phyloP scores from a whole-genome alignment of 2,888 invertebrate species.

The Acrobasis repandana region DNA sequence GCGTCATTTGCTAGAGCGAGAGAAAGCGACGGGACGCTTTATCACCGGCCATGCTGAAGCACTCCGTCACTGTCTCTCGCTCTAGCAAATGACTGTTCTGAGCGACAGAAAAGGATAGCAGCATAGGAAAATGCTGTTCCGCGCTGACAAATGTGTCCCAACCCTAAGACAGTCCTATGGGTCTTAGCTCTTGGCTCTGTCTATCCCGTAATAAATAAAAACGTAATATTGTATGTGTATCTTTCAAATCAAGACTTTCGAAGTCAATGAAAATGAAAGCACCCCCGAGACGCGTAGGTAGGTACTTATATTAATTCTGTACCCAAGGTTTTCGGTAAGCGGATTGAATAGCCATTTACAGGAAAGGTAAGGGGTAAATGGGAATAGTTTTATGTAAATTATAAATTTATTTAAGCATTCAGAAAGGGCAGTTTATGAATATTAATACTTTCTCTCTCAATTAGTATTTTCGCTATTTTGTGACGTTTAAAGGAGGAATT shows the following conservation, averaged over 20 bases:
- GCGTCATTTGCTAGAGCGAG: too few relatives aligned
- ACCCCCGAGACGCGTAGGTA: neutral
- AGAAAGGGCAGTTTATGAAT: conserved; percentile 11
- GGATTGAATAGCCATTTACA: conserved; percentile 12
- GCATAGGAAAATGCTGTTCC: too few relatives aligned
- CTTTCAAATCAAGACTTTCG: neutral
- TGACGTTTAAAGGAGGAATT: neutral
- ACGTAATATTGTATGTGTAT: too few relatives aligned
- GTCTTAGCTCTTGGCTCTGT: neutral
- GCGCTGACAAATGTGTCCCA: too few relatives aligned
- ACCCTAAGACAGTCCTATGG: too few relatives aligned
- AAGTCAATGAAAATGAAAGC: neutral
- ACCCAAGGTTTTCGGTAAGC: conserved; percentile 3
- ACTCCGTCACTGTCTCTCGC: too few relatives aligned
- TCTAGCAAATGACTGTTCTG: too few relatives aligned
- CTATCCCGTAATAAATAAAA: too few relatives aligned
- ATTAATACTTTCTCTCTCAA: conserved; percentile 1
- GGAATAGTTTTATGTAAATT: conserved; percentile 18
- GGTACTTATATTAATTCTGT: too few relatives aligned
- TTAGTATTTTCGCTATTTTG: neutral
- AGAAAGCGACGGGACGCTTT: too few relatives aligned
- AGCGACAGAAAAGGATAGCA: too few relatives aligned
- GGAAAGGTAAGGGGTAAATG: conserved; percentile 1
- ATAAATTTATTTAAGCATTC: conserved; percentile 13
- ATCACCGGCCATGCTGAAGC: too few relatives aligned